These are phyloP conservation scores for Rotaria magnacalcarata DNA, from an alignment of 2,888 invertebrate genomes.

Conservation along the genomic window DNA sequence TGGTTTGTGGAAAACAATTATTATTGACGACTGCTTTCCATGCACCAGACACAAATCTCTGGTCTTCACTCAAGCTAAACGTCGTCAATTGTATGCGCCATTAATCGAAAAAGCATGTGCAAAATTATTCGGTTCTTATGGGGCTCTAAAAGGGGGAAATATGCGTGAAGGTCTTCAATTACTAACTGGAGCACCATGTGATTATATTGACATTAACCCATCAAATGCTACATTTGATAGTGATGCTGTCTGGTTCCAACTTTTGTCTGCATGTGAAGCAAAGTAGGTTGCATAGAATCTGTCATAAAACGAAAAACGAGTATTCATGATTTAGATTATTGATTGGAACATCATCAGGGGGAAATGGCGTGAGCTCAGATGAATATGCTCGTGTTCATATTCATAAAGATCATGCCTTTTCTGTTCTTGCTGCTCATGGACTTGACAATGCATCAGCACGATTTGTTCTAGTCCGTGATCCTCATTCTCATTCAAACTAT, in stretches of 20 bases:
- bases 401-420: constrained; percentile 43
- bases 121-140: constrained; percentile 44
- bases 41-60: constrained; percentile 85
- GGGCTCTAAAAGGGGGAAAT: constrained; percentile 39
- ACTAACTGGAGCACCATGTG: constrained; percentile 88
- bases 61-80: constrained; percentile 82
- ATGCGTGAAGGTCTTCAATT: constrained; percentile 67
- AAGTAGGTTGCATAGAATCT: background rate
- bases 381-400: constrained; percentile 60
- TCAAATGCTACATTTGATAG: constrained; percentile 59
- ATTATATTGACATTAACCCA: constrained; percentile 73
- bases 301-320: background rate
- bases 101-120: constrained; percentile 46
- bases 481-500: background rate
- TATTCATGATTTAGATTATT: background rate
- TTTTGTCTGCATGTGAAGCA: background rate
- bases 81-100: constrained; percentile 83
- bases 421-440: constrained; percentile 34
- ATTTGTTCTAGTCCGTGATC: constrained; percentile 12
- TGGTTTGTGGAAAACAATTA: constrained; percentile 88
- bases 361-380: constrained; percentile 56
- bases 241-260: background rate
- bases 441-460: background rate
- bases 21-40: constrained; percentile 90
- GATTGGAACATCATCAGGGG: constrained; percentile 96